These are phyloP conservation scores for Ferdinandea cuprea DNA, from an alignment of 2,888 invertebrate genomes.

Conservation along the genomic window DNA sequence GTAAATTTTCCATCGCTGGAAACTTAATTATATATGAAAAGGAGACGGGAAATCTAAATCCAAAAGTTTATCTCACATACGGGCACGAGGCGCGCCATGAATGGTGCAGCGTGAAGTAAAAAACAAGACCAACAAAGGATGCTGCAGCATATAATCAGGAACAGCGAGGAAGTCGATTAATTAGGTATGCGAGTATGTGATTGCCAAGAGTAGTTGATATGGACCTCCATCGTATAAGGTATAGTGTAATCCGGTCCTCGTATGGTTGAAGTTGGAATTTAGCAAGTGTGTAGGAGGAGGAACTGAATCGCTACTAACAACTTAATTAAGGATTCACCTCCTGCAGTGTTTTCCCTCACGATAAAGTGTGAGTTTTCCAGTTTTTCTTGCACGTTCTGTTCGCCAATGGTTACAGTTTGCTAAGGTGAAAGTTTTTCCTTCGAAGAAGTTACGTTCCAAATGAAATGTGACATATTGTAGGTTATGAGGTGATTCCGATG, in stretches of 20 bases:
- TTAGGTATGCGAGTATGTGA: slow-evolving; percentile 59
- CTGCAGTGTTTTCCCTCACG: slow-evolving; percentile 48
- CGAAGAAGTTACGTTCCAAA: slow-evolving; percentile 49
- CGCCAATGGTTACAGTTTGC: slow-evolving; percentile 64
- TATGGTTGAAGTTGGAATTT: slow-evolving; percentile 24
- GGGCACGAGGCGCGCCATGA: too few relatives aligned
- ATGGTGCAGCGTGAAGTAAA: too few relatives aligned
- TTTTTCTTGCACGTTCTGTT: slow-evolving; percentile 56
- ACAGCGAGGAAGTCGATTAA: slow-evolving; percentile 57
- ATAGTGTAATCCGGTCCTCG: neutral
- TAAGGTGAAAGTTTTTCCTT: slow-evolving; percentile 52
- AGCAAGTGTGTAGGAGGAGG: slow-evolving; percentile 11
- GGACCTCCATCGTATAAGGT: slow-evolving; percentile 24
- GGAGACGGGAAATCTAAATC: slow-evolving; percentile 35
- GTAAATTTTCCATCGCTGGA: slow-evolving; percentile 46
- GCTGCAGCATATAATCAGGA: slow-evolving; percentile 32
- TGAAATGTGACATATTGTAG: slow-evolving; percentile 71
- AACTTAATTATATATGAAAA: slow-evolving; percentile 62
- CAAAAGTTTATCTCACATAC: slow-evolving; percentile 64
- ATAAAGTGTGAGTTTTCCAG: slow-evolving; percentile 63
- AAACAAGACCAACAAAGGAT: slow-evolving; percentile 17
- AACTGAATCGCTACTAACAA: slow-evolving; percentile 46
- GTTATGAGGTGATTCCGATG: slow-evolving; percentile 57
- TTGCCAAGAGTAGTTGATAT: slow-evolving; percentile 53
- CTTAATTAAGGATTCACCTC: slow-evolving; percentile 71